Conservation (phyloP, 2,113 vertebrate species). For the Embiotoca jacksoni region DNA sequence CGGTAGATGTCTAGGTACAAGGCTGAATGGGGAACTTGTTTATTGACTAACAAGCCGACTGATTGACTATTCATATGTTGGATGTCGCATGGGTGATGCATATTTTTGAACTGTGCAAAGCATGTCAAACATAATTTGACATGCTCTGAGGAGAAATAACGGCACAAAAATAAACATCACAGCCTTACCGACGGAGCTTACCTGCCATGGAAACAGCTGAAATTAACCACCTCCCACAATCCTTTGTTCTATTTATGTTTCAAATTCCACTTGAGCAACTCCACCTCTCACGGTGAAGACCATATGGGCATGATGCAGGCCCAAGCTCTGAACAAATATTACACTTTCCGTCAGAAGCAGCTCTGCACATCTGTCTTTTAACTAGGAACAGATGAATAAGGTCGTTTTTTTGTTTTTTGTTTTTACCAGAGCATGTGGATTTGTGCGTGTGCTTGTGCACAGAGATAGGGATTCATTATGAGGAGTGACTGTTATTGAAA, state of each 20-base stretch:
- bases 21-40: constrained; percentile 29
- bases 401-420: neutral
- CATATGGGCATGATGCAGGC: constrained; percentile 53
- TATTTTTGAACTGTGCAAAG: constrained; percentile 38
- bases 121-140: constrained; percentile 48
- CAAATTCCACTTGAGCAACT: constrained; percentile 44
- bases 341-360: constrained; percentile 48
- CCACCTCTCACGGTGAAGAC: constrained; percentile 51
- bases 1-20: constrained; percentile 8
- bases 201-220: constrained; percentile 65
- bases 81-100: constrained; percentile 47
- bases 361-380: constrained; percentile 63
- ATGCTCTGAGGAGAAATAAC: constrained; percentile 45
- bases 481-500: constrained; percentile 49
- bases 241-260: constrained; percentile 69
- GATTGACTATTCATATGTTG: constrained; percentile 64
- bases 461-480: constrained; percentile 37
- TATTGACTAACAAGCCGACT: constrained; percentile 35
- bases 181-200: constrained; percentile 36
- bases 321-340: constrained; percentile 57
- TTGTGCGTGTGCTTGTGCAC: neutral
- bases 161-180: constrained; percentile 50
- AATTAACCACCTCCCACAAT: constrained; percentile 59
- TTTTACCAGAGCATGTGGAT: constrained; percentile 23
- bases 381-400: constrained; percentile 60